Percentiles rank a stretch among this genome's conserved stretches.
Conservation (phyloP, 2,797 vertebrate species). For the Pangasius mekongensis region DNA sequence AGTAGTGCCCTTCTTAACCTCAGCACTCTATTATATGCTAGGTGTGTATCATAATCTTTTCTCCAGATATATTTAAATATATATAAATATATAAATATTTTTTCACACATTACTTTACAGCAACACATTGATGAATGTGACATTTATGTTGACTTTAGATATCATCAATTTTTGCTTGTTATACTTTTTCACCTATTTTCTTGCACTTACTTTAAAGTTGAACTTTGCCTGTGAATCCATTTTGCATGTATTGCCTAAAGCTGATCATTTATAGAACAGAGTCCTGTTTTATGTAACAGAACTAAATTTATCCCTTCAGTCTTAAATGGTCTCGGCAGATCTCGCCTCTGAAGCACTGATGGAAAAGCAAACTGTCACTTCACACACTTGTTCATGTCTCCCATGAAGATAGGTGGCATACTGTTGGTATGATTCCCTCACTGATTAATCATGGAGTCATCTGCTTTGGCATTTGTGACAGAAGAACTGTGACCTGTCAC, state of each 20-base stretch:
- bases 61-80: no score
- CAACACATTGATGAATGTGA: conserved; percentile 16
- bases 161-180: background rate
- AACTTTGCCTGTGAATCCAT: conserved; percentile 53
- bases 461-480: conserved; percentile 41
- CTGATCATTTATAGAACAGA: conserved; percentile 34
- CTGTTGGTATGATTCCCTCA: conserved; percentile 36
- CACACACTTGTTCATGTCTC: conserved; percentile 33
- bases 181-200: background rate
- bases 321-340: conserved; percentile 51
- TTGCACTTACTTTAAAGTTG: background rate
- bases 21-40: background rate
- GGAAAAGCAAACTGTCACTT: conserved; percentile 54
- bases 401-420: conserved; percentile 35
- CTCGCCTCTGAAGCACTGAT: conserved; percentile 61
- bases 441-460: conserved; percentile 36
- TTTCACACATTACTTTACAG: conserved; percentile 17
- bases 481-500: conserved; percentile 19
- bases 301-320: conserved; percentile 54
- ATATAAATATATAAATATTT: no score
- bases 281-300: conserved; percentile 52
- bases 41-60: background rate
- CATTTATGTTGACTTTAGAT: conserved; percentile 2
- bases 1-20: background rate
- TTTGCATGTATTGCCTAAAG: conserved; percentile 14